Percentiles rank a stretch among this genome's conserved stretches.
These are phyloP conservation scores for Oplegnathus fasciatus DNA, from an alignment of 2,113 vertebrate genomes.

Conservation along the genomic window DNA sequence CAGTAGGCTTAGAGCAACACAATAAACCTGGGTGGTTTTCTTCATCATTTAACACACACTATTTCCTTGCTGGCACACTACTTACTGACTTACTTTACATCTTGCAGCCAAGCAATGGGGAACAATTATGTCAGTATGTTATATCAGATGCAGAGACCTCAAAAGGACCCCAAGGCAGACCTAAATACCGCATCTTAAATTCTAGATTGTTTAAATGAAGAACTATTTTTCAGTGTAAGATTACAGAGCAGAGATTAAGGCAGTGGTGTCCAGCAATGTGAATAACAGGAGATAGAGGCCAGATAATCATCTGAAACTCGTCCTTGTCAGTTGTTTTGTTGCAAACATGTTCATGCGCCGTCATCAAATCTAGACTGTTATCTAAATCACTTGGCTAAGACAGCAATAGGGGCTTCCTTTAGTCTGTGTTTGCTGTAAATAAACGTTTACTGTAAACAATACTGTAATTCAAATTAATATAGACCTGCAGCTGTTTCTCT, in stretches of 20 bases:
- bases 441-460: slow-evolving; percentile 6
- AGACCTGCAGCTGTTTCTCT: not conserved
- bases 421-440: slow-evolving; percentile 49
- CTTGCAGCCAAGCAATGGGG: not conserved
- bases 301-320: slow-evolving; percentile 10
- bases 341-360: slow-evolving; percentile 9
- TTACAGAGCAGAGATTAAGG: not conserved
- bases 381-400: not conserved
- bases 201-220: not conserved
- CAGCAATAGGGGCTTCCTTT: not conserved
- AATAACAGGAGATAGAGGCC: not conserved
- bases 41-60: not conserved
- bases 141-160: not conserved
- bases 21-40: slow-evolving; percentile 11
- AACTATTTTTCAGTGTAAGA: not conserved
- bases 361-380: slow-evolving; percentile 31
- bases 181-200: not conserved
- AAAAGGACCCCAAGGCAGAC: not conserved
- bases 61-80: not conserved
- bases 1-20: slow-evolving; percentile 15
- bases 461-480: not conserved
- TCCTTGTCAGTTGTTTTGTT: slow-evolving; percentile 12
- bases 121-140: slow-evolving; percentile 5
- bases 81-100: not conserved
- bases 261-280: not conserved